Evolutionary conservation across 2,888 invertebrate genomes (phyloP).

Genomic region (Cryptops parisi): DNA sequence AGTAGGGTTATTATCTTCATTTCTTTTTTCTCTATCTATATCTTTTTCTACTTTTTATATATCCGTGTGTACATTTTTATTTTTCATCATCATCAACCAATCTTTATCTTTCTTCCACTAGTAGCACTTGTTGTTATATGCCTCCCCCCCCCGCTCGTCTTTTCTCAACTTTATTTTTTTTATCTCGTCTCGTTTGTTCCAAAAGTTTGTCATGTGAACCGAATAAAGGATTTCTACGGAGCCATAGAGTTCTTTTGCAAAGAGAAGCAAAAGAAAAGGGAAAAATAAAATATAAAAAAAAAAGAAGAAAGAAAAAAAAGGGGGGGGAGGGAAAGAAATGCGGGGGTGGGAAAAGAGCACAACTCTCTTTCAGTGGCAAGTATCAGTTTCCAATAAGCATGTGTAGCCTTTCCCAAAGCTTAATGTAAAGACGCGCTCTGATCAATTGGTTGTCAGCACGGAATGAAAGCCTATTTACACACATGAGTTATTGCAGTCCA

Average conservation of each 20-base stretch:
- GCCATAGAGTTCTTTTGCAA: too few species aligned
- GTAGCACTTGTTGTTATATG: too few species aligned
- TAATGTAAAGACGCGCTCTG: slow-evolving; percentile 12
- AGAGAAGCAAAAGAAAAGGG: too few species aligned
- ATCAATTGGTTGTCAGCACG: slow-evolving; percentile 11
- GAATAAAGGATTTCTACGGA: background rate
- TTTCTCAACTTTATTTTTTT: background rate
- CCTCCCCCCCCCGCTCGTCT: too few species aligned
- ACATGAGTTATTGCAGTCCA: slow-evolving; percentile 12
- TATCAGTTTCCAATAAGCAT: slow-evolving; percentile 14
- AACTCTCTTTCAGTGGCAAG: background rate
- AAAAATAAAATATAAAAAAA: too few species aligned
- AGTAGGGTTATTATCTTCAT: too few species aligned
- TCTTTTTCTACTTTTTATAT: too few species aligned
- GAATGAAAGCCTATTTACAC: slow-evolving; percentile 14
- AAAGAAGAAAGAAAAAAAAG: background rate
- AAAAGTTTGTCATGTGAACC: background rate
- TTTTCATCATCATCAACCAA: too few species aligned
- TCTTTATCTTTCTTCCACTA: too few species aligned
- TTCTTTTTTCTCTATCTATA: too few species aligned
- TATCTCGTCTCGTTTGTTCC: background rate
- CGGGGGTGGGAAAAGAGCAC: background rate
- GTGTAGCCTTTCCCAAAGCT: slow-evolving; percentile 14
- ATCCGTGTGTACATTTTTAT: too few species aligned
- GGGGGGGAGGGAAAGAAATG: background rate